phyloP scores from a whole-genome alignment of 2,797 vertebrate genomes.

The Falco concolor region DNA sequence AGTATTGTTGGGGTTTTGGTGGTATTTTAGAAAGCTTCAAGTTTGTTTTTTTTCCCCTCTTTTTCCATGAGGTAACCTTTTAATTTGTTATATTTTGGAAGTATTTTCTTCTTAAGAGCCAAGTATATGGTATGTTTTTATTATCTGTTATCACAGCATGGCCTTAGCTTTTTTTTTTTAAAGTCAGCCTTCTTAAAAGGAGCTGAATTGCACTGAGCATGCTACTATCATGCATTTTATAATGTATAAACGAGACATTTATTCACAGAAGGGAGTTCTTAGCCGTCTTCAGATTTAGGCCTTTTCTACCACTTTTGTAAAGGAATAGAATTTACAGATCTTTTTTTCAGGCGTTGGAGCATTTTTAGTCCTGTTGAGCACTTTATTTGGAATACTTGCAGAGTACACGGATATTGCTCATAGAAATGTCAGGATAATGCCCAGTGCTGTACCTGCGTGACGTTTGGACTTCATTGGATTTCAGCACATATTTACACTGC shows the following conservation, averaged over 20 bases:
- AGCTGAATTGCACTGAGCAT: neutral
- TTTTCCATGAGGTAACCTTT: neutral
- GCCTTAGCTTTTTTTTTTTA: neutral
- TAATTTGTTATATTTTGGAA: slow-evolving; percentile 11
- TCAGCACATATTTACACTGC: neutral
- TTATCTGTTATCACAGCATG: neutral
- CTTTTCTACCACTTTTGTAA: neutral
- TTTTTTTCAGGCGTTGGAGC: neutral
- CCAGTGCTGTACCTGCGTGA: neutral
- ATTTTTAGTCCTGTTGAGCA: neutral
- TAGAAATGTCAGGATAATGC: neutral
- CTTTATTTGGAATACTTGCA: neutral
- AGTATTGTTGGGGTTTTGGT: neutral
- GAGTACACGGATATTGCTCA: neutral
- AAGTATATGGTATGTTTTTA: too few species aligned
- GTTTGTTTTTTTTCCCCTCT: neutral
- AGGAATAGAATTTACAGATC: neutral
- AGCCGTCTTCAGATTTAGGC: neutral
- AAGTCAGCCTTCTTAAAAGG: neutral
- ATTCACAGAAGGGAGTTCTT: neutral
- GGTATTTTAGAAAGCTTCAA: neutral
- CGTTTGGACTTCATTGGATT: neutral
- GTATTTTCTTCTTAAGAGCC: neutral
- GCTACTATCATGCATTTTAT: neutral
- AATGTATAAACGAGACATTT: neutral